Evolutionary conservation across 2,888 invertebrate genomes (phyloP), one percentile per base, ranked within the genome.

Genomic region (Esperia sulphurella): DNA sequence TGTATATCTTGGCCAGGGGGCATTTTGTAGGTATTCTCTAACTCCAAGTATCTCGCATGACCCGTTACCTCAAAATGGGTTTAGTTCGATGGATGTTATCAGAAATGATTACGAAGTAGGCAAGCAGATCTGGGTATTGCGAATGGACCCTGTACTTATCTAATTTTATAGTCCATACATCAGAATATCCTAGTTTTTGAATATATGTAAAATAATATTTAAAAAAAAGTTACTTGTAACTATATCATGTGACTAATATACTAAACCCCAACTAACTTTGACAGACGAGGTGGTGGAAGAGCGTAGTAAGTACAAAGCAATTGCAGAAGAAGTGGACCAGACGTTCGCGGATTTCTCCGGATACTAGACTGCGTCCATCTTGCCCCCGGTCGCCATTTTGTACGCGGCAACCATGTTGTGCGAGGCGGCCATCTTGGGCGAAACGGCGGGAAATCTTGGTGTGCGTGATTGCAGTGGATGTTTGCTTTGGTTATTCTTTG

Each of bases 281-380:
- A 62, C 93, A 97, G 97, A 96, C 90, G 96, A 96, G 79, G 92
- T 97, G 76, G 91, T 95, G 65, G 94, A 94, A 85, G 96, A 97
- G 80, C 97, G 97, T 91, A 97, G 97, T 92, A 97, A 97, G 91
- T 99, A 97, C 94, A 98, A 98, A 92, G 94, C 95, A 63, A 98
- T 99, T 85, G 97, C 98, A 70, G 98, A 98, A 83, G 98, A 99
- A 91, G 94, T 99, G 93, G 98, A 98, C 91, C 94, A 95, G 84
- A 97, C 97, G 55, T 97, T 98, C 87, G 97, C 98, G 61, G 98
- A 99, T 88, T 92, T 98, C 75, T 96, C 96, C 76, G 97, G 96
- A 72, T 97, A 96, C 89, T 97, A 94, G 77, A 12, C 30, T 9
- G 33, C 43, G 10, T 33, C 48, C 57, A 56, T 61, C 14, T 57